phyloP scores from a whole-genome alignment of 2,888 invertebrate genomes.

The Eubasilissa splendida region DNA sequence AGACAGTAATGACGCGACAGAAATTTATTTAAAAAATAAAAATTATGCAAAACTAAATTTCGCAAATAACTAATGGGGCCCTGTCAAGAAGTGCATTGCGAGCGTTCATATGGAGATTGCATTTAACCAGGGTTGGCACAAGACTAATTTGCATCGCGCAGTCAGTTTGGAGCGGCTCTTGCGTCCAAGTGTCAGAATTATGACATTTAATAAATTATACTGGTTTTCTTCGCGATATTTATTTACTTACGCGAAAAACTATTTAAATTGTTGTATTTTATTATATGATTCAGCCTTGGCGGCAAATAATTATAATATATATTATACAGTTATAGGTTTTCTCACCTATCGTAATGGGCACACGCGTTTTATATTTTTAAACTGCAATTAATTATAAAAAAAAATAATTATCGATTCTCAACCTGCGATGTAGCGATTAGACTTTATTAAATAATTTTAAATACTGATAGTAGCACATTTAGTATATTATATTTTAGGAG shows the following conservation, averaged over 20 bases:
- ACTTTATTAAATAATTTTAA: no score
- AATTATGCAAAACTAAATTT: background rate
- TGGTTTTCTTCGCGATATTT: background rate
- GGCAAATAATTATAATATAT: background rate
- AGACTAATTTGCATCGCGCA: constrained; percentile 24
- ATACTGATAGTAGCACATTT: no score
- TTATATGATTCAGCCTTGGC: constrained; percentile 1
- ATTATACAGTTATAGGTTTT: no score
- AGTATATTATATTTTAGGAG: no score
- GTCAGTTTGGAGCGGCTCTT: background rate
- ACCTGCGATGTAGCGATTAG: no score
- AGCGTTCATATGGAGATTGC: constrained; percentile 55
- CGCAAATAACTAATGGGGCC: background rate
- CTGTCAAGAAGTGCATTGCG: constrained; percentile 45
- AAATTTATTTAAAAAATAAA: no score
- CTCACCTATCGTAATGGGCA: no score
- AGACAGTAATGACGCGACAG: no score
- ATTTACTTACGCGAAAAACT: background rate
- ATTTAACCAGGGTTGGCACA: constrained; percentile 52
- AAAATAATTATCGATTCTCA: no score
- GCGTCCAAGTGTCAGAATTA: background rate
- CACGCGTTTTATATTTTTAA: no score
- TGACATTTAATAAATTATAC: background rate
- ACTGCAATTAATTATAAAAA: no score
- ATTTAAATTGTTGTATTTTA: background rate